Percentiles rank a stretch among this genome's conserved stretches.
phyloP scores from a whole-genome alignment of 2,797 vertebrate species.

The Sparus aurata region DNA sequence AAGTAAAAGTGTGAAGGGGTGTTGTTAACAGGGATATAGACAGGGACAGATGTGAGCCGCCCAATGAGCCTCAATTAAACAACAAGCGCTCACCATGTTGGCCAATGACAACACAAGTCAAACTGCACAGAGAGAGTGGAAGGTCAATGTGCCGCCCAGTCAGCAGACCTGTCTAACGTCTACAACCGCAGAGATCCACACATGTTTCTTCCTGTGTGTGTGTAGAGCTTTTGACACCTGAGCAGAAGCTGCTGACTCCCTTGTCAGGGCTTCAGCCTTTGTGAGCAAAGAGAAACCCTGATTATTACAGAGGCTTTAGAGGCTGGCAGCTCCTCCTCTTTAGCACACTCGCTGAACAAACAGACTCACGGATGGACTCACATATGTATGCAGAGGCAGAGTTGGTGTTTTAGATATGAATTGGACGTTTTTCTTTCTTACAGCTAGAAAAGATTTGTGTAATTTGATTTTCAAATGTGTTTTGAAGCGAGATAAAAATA shows the following conservation, averaged over 20 bases:
- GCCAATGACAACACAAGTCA: constrained; percentile 70
- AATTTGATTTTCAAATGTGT: constrained; percentile 4
- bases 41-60: constrained; percentile 60
- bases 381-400: not conserved
- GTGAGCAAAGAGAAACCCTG: constrained; percentile 44
- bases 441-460: not conserved
- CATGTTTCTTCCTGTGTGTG: constrained; percentile 11
- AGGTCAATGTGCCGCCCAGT: constrained; percentile 54
- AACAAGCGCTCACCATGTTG: constrained; percentile 44
- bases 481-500: constrained; percentile 23
- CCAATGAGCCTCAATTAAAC: constrained; percentile 62
- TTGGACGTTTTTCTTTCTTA: not conserved
- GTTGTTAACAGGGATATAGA: not conserved
- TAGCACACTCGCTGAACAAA: constrained; percentile 17
- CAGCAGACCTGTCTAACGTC: constrained; percentile 62
- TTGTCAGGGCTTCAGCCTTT: constrained; percentile 42
- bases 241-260: constrained; percentile 50
- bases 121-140: constrained; percentile 35
- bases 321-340: constrained; percentile 28
- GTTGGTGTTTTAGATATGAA: constrained; percentile 3
- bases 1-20: not conserved
- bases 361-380: constrained; percentile 1
- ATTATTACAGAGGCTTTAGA: constrained; percentile 40
- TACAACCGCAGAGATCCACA: constrained; percentile 21
- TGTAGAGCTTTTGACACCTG: constrained; percentile 51